Conservation (phyloP, 2,113 vertebrate genomes). For the Sinocyclocheilus grahami region DNA sequence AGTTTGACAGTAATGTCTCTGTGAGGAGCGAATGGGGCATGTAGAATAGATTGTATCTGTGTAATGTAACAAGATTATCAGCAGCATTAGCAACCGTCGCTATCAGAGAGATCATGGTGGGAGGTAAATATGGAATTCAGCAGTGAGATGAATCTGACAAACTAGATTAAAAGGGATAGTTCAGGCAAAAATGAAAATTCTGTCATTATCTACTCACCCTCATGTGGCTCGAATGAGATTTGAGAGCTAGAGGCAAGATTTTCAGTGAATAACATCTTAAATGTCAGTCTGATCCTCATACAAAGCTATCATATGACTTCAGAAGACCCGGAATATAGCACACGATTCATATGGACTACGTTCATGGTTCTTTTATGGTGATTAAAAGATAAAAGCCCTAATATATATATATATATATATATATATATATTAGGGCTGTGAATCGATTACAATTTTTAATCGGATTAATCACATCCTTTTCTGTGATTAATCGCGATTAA, state of each 20-base stretch:
- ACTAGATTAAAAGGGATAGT: constrained; percentile 44
- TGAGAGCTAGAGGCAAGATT: constrained; percentile 2
- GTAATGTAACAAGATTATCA: constrained; percentile 56
- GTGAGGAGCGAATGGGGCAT: constrained; percentile 32
- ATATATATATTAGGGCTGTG: too few species aligned
- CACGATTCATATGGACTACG: background rate
- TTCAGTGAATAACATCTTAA: background rate
- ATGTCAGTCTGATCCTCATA: background rate
- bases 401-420: too few species aligned
- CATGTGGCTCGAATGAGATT: background rate
- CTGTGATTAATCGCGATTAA: too few species aligned
- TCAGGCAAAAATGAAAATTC: constrained; percentile 12
- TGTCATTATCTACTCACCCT: constrained; percentile 7
- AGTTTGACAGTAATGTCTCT: constrained; percentile 50
- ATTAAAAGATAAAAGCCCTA: background rate
- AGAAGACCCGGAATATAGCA: background rate
- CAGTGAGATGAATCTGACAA: constrained; percentile 47
- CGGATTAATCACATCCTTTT: too few species aligned
- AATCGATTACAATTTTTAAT: too few species aligned
- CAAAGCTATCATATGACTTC: background rate
- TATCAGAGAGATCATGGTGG: constrained; percentile 34
- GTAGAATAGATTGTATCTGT: constrained; percentile 52
- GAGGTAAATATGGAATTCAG: constrained; percentile 41
- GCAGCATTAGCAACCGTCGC: constrained; percentile 39
- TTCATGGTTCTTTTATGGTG: background rate